phyloP scores from a whole-genome alignment of 2,113 vertebrate genomes.

The Sebastes schlegelii region DNA sequence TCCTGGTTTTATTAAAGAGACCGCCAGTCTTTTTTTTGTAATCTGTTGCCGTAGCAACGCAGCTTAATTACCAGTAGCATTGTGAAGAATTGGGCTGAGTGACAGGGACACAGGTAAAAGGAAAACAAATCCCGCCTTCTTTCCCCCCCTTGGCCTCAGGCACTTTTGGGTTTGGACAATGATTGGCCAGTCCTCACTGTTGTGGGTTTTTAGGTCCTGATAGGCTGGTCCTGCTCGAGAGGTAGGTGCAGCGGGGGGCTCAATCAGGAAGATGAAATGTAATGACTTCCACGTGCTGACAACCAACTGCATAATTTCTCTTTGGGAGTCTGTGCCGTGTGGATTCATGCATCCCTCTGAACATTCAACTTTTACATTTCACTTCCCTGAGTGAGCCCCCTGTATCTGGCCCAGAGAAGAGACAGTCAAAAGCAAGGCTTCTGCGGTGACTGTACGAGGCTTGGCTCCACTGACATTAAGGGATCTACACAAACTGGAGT shows the following conservation, averaged over 20 bases:
- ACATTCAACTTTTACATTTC: slow-evolving; percentile 53
- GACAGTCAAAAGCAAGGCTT: slow-evolving; percentile 77
- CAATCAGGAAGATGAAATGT: slow-evolving; percentile 65
- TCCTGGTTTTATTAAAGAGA: slow-evolving; percentile 63
- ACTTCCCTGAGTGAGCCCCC: slow-evolving; percentile 66
- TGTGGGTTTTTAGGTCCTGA: slow-evolving; percentile 70
- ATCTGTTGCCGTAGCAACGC: slow-evolving; percentile 58
- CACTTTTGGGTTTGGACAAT: slow-evolving; percentile 78
- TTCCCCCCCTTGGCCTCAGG: slow-evolving; percentile 71
- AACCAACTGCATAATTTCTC: slow-evolving; percentile 40
- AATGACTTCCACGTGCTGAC: slow-evolving; percentile 40
- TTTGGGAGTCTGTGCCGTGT: slow-evolving; percentile 15
- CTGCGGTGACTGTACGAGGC: slow-evolving; percentile 65
- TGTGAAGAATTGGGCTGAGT: slow-evolving; percentile 50
- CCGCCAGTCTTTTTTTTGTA: slow-evolving; percentile 37
- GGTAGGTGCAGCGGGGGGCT: slow-evolving; percentile 78
- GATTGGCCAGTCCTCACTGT: slow-evolving; percentile 73
- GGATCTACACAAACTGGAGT: slow-evolving; percentile 44
- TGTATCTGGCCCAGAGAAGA: slow-evolving; percentile 71
- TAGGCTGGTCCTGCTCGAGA: slow-evolving; percentile 78
- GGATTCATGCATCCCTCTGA: slow-evolving; percentile 33
- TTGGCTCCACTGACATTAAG: slow-evolving; percentile 67
- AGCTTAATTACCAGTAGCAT: slow-evolving; percentile 69
- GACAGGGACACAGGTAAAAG: slow-evolving; percentile 57
- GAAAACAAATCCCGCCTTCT: slow-evolving; percentile 30